Conservation (phyloP, 2,797 vertebrate species). For the Tapirus indicus region DNA sequence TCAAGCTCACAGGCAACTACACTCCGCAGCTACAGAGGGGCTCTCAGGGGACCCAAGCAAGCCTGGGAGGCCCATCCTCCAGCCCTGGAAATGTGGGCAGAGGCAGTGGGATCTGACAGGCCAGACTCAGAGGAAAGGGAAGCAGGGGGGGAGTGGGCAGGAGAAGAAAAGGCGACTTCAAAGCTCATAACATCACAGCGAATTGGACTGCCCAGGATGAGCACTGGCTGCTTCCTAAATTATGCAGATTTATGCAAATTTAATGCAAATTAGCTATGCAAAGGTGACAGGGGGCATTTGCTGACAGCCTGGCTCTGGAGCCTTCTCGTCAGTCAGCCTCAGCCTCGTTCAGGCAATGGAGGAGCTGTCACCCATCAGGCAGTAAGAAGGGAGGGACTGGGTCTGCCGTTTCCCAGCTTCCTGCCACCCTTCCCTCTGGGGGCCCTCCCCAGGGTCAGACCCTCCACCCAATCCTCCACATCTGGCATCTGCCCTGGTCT, state of each 20-base stretch:
- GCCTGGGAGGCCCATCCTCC: neutral
- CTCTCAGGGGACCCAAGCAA: neutral
- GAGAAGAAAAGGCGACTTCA: constrained; percentile 78
- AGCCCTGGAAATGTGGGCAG: neutral
- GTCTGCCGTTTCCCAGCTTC: neutral
- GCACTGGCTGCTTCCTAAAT: constrained; percentile 72
- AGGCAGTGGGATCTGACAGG: constrained; percentile 55
- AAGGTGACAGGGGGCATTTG: constrained; percentile 79
- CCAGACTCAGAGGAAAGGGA: constrained; percentile 8
- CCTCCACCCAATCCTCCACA: neutral
- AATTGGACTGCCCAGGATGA: constrained; percentile 70
- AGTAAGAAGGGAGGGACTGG: neutral
- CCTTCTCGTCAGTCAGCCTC: constrained; percentile 68
- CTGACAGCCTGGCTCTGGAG: constrained; percentile 76
- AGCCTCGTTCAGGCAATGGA: neutral
- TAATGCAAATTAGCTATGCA: constrained; percentile 71
- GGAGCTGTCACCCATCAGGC: neutral
- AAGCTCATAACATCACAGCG: constrained; percentile 80
- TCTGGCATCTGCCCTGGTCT: neutral
- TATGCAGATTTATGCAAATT: constrained; percentile 83
- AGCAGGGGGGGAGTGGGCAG: neutral
- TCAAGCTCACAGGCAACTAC: neutral
- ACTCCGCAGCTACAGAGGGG: neutral
- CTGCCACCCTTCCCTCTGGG: neutral
- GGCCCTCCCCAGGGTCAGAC: neutral